Evolutionary conservation across 2,797 vertebrate species (phyloP).

Genomic region (Euphonia xanthogaster): DNA sequence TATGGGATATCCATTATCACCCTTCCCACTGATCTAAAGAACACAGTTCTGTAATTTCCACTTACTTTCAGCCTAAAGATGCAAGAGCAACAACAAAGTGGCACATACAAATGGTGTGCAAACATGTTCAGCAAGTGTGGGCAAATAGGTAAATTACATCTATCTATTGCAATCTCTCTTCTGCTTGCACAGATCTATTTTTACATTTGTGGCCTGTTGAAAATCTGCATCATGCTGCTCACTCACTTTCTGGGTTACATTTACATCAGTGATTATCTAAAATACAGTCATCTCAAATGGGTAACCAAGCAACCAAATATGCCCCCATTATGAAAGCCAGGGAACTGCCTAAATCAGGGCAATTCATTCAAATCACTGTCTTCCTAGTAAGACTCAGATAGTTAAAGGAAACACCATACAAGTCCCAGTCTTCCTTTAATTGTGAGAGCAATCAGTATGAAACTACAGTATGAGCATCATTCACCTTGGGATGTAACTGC

Average conservation of each 20-base stretch:
- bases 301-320: slow-evolving; percentile 48
- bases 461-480: background rate
- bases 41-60: background rate
- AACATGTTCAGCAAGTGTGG: background rate
- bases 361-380: slow-evolving; percentile 5
- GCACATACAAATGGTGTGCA: background rate
- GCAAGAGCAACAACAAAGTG: background rate
- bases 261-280: slow-evolving; percentile 25
- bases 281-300: background rate
- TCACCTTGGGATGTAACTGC: background rate
- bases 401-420: background rate
- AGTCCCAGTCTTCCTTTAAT: background rate
- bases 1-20: background rate
- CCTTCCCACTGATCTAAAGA: background rate
- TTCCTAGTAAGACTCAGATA: background rate
- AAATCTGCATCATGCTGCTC: background rate
- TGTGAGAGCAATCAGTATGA: background rate
- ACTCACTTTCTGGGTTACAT: background rate
- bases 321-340: background rate
- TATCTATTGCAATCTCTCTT: background rate
- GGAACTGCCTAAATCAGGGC: background rate
- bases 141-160: background rate
- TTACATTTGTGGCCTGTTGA: background rate
- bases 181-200: background rate
- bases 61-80: background rate